phyloP scores from a whole-genome alignment of 2,113 vertebrate genomes.

The Zosterops hypoxanthus region DNA sequence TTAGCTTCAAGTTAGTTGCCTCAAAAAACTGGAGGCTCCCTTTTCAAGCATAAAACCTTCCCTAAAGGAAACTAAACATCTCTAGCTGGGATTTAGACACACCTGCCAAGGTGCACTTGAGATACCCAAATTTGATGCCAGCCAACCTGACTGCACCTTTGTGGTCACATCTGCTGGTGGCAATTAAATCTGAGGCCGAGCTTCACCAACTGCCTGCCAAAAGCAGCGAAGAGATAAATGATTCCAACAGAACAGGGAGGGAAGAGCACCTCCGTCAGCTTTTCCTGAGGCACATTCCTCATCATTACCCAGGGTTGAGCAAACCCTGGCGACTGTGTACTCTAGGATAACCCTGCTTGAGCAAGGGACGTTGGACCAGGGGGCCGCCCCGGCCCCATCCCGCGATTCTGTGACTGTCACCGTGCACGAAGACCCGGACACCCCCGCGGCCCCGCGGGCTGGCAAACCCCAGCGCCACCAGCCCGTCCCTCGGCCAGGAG shows the following conservation, averaged over 20 bases:
- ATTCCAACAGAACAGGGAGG: background rate
- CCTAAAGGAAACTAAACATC: background rate
- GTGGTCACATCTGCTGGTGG: rapidly evolving
- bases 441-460: rapidly evolving
- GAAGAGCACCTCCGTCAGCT: rapidly evolving
- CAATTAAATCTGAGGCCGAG: background rate
- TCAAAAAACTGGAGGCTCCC: background rate
- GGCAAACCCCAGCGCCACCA: rapidly evolving
- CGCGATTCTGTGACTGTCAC: background rate
- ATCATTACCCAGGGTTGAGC: rapidly evolving
- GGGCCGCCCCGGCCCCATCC: background rate
- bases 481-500: background rate
- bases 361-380: background rate
- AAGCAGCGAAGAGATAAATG: background rate
- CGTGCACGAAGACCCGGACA: rapidly evolving
- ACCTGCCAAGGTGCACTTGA: rapidly evolving
- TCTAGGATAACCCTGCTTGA: background rate
- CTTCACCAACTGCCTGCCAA: background rate
- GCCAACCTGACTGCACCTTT: background rate
- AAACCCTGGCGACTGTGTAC: rapidly evolving
- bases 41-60: background rate
- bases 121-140: background rate
- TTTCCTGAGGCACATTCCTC: background rate
- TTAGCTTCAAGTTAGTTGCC: background rate
- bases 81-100: background rate